A percentile compares a stretch with the other conserved stretches of the same genome.
phyloP scores from a whole-genome alignment of 2,888 invertebrate genomes.

The Tetranychus piercei region DNA sequence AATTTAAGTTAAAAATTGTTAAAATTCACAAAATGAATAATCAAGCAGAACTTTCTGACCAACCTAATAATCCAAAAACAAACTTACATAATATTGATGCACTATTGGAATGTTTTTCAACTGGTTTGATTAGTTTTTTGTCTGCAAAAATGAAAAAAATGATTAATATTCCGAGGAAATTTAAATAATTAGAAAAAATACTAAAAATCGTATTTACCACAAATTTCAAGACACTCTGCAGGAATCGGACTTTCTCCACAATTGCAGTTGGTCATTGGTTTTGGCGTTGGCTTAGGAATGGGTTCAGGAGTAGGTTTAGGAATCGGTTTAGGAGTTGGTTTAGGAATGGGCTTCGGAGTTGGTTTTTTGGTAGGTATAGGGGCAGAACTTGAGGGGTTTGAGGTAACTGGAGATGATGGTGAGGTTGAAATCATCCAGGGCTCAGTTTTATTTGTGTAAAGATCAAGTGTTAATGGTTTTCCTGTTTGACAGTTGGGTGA shows the following conservation, averaged over 20 bases:
- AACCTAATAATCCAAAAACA: too few species aligned
- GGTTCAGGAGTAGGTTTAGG: neutral
- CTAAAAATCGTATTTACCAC: neutral
- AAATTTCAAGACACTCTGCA: neutral
- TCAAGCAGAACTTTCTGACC: too few species aligned
- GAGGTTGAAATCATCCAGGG: neutral
- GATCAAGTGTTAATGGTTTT: neutral
- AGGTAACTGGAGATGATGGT: too few species aligned
- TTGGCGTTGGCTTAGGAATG: neutral
- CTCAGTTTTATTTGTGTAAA: neutral
- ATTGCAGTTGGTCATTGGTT: neutral
- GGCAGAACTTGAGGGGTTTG: neutral
- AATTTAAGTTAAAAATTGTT: neutral
- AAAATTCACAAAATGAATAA: too few species aligned
- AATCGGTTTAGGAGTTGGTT: neutral
- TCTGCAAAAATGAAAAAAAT: too few species aligned
- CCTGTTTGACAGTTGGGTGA: neutral
- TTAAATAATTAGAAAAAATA: too few species aligned
- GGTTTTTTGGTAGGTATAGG: neutral
- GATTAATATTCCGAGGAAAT: too few species aligned
- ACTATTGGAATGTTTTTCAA: neutral
- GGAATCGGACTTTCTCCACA: neutral
- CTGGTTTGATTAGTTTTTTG: neutral
- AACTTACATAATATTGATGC: neutral
- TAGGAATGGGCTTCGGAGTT: neutral